Conservation (phyloP, 2,888 invertebrate species). For the Trachelus stipa region DNA sequence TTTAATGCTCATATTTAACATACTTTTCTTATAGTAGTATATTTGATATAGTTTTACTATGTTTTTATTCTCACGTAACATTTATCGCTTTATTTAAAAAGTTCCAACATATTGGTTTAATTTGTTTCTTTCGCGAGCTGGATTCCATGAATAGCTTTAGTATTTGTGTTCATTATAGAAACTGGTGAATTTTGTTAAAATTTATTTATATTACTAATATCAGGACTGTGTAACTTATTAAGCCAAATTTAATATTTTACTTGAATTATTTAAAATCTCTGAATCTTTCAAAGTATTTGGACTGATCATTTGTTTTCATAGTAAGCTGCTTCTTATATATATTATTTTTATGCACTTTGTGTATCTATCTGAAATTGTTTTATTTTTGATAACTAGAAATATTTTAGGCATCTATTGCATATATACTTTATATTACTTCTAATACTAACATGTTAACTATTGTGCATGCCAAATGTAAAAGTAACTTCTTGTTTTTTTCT, state of each 20-base stretch:
- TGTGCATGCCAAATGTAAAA: background rate
- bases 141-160: background rate
- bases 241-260: background rate
- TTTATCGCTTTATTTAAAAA: background rate
- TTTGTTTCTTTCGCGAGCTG: background rate
- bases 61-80: background rate
- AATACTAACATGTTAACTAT: background rate
- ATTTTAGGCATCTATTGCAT: background rate
- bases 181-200: background rate
- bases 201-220: background rate
- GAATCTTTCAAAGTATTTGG: background rate
- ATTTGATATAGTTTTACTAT: background rate
- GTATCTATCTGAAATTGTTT: background rate
- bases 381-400: background rate
- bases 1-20: slow-evolving; percentile 45
- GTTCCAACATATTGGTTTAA: background rate
- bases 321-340: background rate
- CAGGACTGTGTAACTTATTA: background rate
- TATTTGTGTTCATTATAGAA: background rate
- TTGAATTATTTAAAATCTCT: background rate
- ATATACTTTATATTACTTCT: background rate
- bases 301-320: background rate
- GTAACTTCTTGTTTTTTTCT: background rate
- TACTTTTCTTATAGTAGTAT: slow-evolving; percentile 51
- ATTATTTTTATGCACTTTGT: background rate